phyloP scores from a whole-genome alignment of 2,888 invertebrate genomes.

The Toxonevra muliebris region DNA sequence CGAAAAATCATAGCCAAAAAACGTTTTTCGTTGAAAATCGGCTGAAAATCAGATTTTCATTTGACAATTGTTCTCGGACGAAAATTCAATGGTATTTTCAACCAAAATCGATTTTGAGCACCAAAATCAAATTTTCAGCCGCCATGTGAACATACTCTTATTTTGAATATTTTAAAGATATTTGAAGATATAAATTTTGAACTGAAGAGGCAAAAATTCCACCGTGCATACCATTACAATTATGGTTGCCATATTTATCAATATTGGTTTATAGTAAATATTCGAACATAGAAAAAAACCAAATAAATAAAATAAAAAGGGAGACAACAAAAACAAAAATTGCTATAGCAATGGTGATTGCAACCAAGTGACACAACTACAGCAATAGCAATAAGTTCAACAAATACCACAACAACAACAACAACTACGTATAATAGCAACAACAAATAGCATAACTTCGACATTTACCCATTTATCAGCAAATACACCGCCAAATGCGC shows the following conservation, averaged over 20 bases:
- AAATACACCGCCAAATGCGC: conserved; percentile 15
- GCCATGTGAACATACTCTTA: too few relatives aligned
- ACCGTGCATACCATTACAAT: not conserved
- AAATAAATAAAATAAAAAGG: conserved; percentile 1
- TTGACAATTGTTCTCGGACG: too few relatives aligned
- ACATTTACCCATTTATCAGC: not conserved
- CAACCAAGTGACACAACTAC: not conserved
- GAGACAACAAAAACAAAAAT: not conserved
- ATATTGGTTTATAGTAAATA: conserved; percentile 23
- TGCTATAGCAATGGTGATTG: not conserved
- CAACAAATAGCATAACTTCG: not conserved
- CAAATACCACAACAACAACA: conserved; percentile 22
- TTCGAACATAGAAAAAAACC: not conserved
- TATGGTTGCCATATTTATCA: conserved; percentile 8
- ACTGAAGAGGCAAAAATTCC: not conserved
- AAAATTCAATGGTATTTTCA: too few relatives aligned
- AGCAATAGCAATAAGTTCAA: conserved; percentile 3
- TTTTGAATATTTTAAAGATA: too few relatives aligned
- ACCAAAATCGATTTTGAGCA: too few relatives aligned
- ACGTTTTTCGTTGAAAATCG: too few relatives aligned
- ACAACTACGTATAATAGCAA: not conserved
- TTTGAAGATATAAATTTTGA: not conserved
- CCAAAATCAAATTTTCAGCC: too few relatives aligned
- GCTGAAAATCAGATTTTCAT: too few relatives aligned
- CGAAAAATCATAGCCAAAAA: too few relatives aligned